A percentile compares a stretch with the other conserved stretches of the same genome.
Conservation (phyloP, 2,888 invertebrate genomes). For the Anodontia alba region DNA sequence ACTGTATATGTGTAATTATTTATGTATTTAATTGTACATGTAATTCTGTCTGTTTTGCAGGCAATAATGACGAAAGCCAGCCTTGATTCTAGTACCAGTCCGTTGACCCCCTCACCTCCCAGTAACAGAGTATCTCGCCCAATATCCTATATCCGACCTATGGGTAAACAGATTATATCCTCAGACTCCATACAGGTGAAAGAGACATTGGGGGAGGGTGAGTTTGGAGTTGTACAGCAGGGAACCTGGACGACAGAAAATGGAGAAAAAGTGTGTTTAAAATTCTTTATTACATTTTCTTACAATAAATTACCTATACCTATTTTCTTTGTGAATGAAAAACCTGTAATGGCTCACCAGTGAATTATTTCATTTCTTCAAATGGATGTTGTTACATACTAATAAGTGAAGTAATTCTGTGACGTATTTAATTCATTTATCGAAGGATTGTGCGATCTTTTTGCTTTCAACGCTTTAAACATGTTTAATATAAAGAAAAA, state of each 20-base stretch:
- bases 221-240: conserved; percentile 99
- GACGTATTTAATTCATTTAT: too few species aligned
- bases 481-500: too few species aligned
- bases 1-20: too few species aligned
- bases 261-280: conserved; percentile 92
- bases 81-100: conserved; percentile 52
- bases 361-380: too few species aligned
- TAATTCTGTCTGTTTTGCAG: conserved; percentile 61
- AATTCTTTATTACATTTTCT: too few species aligned
- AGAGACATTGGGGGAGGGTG: conserved; percentile 97
- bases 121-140: conserved; percentile 73
- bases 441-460: too few species aligned
- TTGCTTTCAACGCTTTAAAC: too few species aligned
- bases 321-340: too few species aligned
- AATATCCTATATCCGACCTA: conserved; percentile 71
- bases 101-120: conserved; percentile 76
- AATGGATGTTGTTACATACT: too few species aligned
- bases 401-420: too few species aligned
- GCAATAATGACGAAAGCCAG: conserved; percentile 67
- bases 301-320: not conserved
- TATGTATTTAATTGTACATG: too few species aligned
- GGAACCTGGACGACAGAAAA: conserved; percentile 97
- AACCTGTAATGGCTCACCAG: not conserved
- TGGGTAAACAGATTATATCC: conserved; percentile 90
- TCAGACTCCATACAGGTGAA: conserved; percentile 96